phyloP scores from a whole-genome alignment of 2,888 invertebrate species.

The Pinctada fucata region DNA sequence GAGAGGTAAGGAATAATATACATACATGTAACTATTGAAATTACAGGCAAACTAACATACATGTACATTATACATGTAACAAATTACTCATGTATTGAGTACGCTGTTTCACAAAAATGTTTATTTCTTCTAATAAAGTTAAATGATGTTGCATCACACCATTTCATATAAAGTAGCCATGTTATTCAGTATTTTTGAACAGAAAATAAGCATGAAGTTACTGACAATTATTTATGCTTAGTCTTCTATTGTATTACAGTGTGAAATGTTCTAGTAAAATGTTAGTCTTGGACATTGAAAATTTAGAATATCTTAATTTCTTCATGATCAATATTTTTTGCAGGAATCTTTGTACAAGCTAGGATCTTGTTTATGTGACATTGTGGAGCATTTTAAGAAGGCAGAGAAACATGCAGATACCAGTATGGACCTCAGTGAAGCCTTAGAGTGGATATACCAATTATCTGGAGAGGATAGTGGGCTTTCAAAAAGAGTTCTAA shows the following conservation, averaged over 20 bases:
- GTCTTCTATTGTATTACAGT: too few relatives aligned
- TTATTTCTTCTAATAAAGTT: too few relatives aligned
- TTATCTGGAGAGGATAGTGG: slow-evolving; percentile 26
- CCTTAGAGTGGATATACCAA: slow-evolving; percentile 48
- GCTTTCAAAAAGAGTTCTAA: slow-evolving; percentile 7
- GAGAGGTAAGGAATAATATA: slow-evolving; percentile 10
- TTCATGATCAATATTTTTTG: neutral
- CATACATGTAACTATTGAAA: neutral
- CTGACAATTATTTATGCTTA: too few relatives aligned
- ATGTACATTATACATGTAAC: neutral
- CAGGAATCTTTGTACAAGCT: slow-evolving; percentile 31
- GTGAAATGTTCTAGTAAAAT: too few relatives aligned
- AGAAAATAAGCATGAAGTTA: too few relatives aligned
- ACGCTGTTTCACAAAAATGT: too few relatives aligned
- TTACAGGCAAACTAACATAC: too few relatives aligned
- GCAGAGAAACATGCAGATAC: slow-evolving; percentile 22
- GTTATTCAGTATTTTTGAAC: too few relatives aligned
- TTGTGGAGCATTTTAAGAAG: slow-evolving; percentile 30
- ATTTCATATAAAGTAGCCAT: too few relatives aligned
- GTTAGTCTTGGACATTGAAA: neutral
- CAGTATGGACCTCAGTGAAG: slow-evolving; percentile 31
- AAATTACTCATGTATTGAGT: neutral
- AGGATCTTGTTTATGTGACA: slow-evolving; percentile 44
- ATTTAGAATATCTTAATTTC: neutral
- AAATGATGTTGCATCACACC: too few relatives aligned